Percentiles rank a stretch among this genome's conserved stretches.
phyloP scores from a whole-genome alignment of 2,888 invertebrate species.

The Nomada fabriciana region DNA sequence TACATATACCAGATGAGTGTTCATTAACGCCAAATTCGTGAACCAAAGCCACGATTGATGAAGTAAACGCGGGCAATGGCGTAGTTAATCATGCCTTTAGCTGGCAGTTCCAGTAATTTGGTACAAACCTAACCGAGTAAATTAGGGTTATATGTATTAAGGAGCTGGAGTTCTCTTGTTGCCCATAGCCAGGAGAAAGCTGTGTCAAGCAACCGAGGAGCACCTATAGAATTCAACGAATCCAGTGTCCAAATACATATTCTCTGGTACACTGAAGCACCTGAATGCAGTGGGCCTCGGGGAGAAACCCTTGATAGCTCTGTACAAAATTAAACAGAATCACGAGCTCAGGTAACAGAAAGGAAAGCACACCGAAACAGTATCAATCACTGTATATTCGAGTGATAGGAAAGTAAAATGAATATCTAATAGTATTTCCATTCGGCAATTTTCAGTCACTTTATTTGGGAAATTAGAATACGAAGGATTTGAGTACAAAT shows the following conservation, averaged over 20 bases:
- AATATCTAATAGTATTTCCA: too few relatives aligned
- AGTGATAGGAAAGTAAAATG: neutral
- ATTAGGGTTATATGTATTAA: conserved; percentile 27
- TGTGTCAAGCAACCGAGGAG: conserved; percentile 13
- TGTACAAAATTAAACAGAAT: neutral
- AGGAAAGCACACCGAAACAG: neutral
- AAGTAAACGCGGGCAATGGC: neutral
- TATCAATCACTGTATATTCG: neutral
- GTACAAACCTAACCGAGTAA: neutral
- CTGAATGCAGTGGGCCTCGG: neutral
- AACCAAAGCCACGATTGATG: neutral
- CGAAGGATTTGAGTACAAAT: too few relatives aligned
- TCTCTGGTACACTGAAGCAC: conserved; percentile 3
- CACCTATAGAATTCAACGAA: conserved; percentile 7
- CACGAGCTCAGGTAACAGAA: neutral
- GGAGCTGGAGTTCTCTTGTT: neutral
- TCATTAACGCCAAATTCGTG: conserved; percentile 2
- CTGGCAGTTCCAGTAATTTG: neutral
- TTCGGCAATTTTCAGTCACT: too few relatives aligned
- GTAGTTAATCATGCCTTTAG: neutral
- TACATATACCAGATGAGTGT: too few relatives aligned
- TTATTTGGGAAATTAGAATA: too few relatives aligned
- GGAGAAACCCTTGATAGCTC: neutral
- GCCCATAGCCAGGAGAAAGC: conserved; percentile 3
- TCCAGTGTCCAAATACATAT: neutral